Base-by-base conservation (phyloP, 2,113 vertebrate genomes). In the Astur gentilis region DNA sequence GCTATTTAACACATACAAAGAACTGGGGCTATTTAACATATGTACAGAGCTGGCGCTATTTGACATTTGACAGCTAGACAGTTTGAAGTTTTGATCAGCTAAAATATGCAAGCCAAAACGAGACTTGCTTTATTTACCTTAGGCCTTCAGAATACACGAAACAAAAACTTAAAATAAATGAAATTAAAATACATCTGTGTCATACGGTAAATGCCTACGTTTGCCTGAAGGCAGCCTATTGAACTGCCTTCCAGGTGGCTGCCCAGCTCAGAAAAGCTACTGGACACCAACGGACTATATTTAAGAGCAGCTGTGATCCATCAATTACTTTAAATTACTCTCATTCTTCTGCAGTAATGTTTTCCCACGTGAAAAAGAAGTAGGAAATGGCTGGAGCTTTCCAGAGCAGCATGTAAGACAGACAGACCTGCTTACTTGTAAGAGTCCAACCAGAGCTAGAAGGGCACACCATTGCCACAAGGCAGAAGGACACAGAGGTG, bases 291-390 rank as follows among this genome's bases (percentile, higher is more conserved):
- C 34, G 14, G 34, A 55, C 42, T 22, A 4, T 44, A 22, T 65
- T 64, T 79, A 82, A 83, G 42, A 95, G n/a, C 26, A 90, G 72
- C 69, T 87, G 64, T 87, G 89, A 88, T 76, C 31, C 38, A 73
- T 77, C 62, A 60, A 25, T 76, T 92, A 47, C 29, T 60, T 54
- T 34, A 69, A 89, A 62, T 81, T 71, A 67, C 69, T 50, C 42
- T 64, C 18, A 36, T 70, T 93, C n/a, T 61, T 90, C 64, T 66
- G 13, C 16, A 62, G 7, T 78, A 57, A 54, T 32, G 7, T 71
- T 22, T 44, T 45, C 17, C 18, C 36, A 25, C 8, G 22, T 27
- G 57, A 83, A 95, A 93, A 83, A 11, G 9, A 65, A 19, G 13
- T 9, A 81, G 54, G 26, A 93, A 65, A 60, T 12, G 15, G 21